phyloP scores from a whole-genome alignment of 2,797 vertebrate genomes.

The Micromesistius poutassou region DNA sequence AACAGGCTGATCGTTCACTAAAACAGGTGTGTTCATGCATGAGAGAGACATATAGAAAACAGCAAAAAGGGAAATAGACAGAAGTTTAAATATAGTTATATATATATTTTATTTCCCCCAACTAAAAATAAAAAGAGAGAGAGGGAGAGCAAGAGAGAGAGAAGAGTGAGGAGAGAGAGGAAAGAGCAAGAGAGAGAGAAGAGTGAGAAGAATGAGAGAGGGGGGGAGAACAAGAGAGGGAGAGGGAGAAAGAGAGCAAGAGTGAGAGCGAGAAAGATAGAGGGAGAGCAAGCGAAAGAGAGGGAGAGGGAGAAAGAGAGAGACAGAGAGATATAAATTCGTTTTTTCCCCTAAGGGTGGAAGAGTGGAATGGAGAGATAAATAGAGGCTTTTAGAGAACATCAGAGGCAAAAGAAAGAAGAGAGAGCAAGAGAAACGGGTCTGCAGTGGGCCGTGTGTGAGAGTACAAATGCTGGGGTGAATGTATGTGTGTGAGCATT shows the following conservation, averaged over 20 bases:
- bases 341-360: background rate
- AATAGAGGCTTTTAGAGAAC: background rate
- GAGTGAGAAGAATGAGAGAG: background rate
- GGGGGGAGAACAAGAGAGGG: background rate
- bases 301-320: too few relatives aligned
- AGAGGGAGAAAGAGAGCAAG: too few relatives aligned
- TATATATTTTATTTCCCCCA: background rate
- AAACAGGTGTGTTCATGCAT: constrained; percentile 8
- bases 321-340: too few relatives aligned
- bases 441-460: constrained; percentile 7
- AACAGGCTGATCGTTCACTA: too few relatives aligned
- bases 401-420: too few relatives aligned
- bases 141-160: background rate
- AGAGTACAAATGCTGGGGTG: background rate
- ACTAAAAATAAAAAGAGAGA: background rate
- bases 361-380: constrained; percentile 1
- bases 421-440: background rate
- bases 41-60: background rate
- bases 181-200: constrained; percentile 12
- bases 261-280: too few relatives aligned
- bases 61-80: background rate
- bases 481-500: too few relatives aligned
- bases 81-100: background rate
- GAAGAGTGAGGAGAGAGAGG: too few relatives aligned
- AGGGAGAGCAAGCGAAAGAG: too few relatives aligned